phyloP scores from a whole-genome alignment of 2,113 vertebrate genomes.

The Stictonetta naevosa region DNA sequence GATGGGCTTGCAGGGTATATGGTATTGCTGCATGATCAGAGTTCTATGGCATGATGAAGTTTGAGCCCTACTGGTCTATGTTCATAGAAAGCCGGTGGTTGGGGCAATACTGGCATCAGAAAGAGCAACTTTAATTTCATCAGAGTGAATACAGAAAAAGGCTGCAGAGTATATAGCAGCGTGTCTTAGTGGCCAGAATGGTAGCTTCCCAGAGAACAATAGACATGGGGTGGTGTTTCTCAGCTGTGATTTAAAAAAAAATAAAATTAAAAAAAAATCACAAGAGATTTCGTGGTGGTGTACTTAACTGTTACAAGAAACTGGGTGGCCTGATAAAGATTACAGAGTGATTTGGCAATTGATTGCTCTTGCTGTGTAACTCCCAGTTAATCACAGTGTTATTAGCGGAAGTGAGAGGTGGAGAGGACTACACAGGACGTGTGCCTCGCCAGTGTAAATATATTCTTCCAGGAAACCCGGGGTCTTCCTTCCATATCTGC shows the following conservation, averaged over 20 bases:
- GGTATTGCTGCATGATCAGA: rapidly evolving
- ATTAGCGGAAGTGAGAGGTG: background rate
- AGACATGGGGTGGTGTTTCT: background rate
- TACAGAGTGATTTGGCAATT: background rate
- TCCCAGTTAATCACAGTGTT: background rate
- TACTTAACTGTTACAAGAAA: background rate
- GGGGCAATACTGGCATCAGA: background rate
- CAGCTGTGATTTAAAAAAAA: background rate
- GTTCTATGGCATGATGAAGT: background rate
- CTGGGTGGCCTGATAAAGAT: background rate
- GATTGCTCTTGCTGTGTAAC: background rate
- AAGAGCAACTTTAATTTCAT: background rate
- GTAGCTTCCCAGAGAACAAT: background rate
- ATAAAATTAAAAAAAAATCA: background rate
- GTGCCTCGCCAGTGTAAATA: background rate
- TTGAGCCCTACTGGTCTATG: background rate
- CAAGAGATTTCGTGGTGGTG: background rate
- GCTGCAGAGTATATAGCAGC: background rate
- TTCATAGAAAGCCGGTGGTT: background rate
- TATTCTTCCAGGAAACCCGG: background rate
- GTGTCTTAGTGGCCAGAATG: background rate
- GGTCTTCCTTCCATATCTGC: background rate
- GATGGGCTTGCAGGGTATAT: background rate
- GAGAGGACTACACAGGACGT: background rate
- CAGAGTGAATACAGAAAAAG: background rate